Evolutionary conservation across 64 coral and sea anemone species (phyloP).

Genomic region (Stylophora pistillata): DNA sequence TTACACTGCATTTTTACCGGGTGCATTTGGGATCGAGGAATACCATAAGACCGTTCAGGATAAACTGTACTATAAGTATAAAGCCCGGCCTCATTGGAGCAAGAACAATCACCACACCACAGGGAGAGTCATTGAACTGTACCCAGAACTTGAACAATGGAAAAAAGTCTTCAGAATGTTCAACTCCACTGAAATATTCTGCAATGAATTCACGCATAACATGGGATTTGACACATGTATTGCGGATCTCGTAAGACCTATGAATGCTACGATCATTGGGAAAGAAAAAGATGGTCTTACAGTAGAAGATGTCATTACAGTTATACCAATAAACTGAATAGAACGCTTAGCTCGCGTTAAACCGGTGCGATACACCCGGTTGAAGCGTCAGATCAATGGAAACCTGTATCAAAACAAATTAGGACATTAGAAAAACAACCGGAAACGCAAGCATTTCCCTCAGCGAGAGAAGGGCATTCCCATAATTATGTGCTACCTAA

Average conservation of each 20-base stretch:
- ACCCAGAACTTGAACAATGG: conserved; percentile 60
- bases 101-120: conserved; percentile 36
- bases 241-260: neutral
- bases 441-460: too few species aligned
- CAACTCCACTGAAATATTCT: conserved; percentile 47
- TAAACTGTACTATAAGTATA: conserved; percentile 32
- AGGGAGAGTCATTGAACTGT: conserved; percentile 25
- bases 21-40: conserved; percentile 43
- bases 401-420: too few species aligned
- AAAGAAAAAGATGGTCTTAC: neutral
- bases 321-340: neutral
- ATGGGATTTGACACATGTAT: conserved; percentile 37
- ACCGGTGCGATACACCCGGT: too few species aligned
- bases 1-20: conserved; percentile 7
- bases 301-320: neutral
- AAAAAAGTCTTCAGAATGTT: conserved; percentile 56
- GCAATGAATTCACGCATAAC: conserved; percentile 48
- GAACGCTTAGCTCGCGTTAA: neutral
- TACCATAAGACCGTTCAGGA: conserved; percentile 49
- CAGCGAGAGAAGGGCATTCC: too few species aligned
- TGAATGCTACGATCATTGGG: neutral
- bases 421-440: too few species aligned
- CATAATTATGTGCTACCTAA: too few species aligned
- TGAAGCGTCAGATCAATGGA: too few species aligned
- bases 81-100: conserved; percentile 59